A percentile compares a stretch with the other conserved stretches of the same genome.
phyloP scores from a whole-genome alignment of 2,113 vertebrate species.

The Raphicerus campestris region DNA sequence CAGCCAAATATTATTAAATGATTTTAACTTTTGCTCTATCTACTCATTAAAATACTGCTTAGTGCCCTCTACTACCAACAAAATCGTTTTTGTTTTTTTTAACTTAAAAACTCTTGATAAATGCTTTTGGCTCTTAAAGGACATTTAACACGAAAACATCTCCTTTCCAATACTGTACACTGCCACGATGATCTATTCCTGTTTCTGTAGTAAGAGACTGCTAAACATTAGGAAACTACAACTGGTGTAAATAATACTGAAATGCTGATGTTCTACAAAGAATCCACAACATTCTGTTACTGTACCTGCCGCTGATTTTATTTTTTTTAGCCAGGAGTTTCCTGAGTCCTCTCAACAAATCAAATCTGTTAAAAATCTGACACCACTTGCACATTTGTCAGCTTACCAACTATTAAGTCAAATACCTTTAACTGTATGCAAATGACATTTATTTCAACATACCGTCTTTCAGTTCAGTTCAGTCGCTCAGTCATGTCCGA shows the following conservation, averaged over 20 bases:
- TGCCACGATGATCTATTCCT: neutral
- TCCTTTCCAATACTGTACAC: neutral
- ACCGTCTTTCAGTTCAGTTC: too few species aligned
- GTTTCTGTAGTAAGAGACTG: neutral
- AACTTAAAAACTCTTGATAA: neutral
- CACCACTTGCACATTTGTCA: conserved; percentile 63
- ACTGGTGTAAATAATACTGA: conserved; percentile 48
- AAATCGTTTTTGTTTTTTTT: neutral
- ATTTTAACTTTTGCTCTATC: neutral
- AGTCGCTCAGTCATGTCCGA: too few species aligned
- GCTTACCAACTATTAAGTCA: conserved; percentile 26
- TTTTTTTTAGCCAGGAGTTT: neutral
- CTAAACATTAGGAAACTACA: conserved; percentile 41
- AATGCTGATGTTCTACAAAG: conserved; percentile 69
- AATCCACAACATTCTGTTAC: conserved; percentile 43
- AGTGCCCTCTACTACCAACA: neutral
- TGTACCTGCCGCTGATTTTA: conserved; percentile 68
- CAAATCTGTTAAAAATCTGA: conserved; percentile 66
- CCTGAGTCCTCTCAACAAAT: neutral
- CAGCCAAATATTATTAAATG: neutral
- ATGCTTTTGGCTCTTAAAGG: neutral
- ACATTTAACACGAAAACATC: conserved; percentile 10
- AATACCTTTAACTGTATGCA: conserved; percentile 34
- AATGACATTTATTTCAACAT: neutral
- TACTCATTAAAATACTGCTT: neutral